phyloP scores from a whole-genome alignment of 2,113 vertebrate genomes.

The Mugil cephalus region DNA sequence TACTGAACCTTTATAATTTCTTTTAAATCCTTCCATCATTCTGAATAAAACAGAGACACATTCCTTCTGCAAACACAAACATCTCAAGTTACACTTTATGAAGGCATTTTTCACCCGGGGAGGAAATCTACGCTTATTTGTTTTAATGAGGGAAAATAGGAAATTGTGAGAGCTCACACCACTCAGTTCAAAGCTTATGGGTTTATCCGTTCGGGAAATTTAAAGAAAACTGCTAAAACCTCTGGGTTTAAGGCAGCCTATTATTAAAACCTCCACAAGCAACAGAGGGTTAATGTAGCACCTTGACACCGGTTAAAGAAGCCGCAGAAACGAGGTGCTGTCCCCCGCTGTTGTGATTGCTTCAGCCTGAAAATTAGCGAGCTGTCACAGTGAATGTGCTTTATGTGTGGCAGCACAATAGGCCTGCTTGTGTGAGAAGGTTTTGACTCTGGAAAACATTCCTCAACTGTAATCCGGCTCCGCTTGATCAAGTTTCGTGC shows the following conservation, averaged over 20 bases:
- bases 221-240: slow-evolving; percentile 53
- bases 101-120: slow-evolving; percentile 12
- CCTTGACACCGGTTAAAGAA: slow-evolving; percentile 15
- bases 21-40: slow-evolving; percentile 8
- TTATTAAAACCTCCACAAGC: slow-evolving; percentile 20
- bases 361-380: slow-evolving; percentile 6
- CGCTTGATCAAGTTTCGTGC: background rate
- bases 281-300: slow-evolving; percentile 27
- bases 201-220: slow-evolving; percentile 61
- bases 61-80: slow-evolving; percentile 57
- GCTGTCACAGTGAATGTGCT: slow-evolving; percentile 16
- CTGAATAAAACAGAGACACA: slow-evolving; percentile 31
- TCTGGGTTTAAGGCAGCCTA: slow-evolving; percentile 19
- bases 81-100: slow-evolving; percentile 53
- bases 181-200: slow-evolving; percentile 18
- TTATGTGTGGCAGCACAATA: slow-evolving; percentile 28
- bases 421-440: slow-evolving; percentile 1
- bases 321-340: slow-evolving; percentile 4
- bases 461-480: slow-evolving; percentile 16
- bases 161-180: slow-evolving; percentile 52
- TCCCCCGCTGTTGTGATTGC: slow-evolving; percentile 8
- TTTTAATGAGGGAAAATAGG: slow-evolving; percentile 57
- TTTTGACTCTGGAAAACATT: slow-evolving; percentile 16
- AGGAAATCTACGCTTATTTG: slow-evolving; percentile 75
- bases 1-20: background rate